phyloP scores from a whole-genome alignment of 37 sponge, comb jelly and placozoan genomes.

The Hormiphora californensis region DNA sequence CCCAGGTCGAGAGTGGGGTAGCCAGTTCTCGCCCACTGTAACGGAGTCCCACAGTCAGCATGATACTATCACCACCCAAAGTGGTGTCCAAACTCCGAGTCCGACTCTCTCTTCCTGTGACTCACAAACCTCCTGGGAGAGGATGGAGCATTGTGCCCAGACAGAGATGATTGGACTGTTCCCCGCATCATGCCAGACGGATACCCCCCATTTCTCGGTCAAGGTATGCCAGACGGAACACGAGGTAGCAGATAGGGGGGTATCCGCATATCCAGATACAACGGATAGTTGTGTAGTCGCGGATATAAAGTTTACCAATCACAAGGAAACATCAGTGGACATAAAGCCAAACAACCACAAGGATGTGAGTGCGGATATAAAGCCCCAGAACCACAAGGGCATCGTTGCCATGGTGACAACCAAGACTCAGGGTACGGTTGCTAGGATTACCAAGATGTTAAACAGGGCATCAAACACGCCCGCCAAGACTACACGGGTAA shows the following conservation, averaged over 20 bases:
- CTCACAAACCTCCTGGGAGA: slow-evolving; percentile 20
- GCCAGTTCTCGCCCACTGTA: not conserved
- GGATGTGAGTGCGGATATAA: not conserved
- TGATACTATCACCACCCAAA: not conserved
- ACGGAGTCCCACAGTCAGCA: not conserved
- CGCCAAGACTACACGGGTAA: not conserved
- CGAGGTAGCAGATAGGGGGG: not conserved
- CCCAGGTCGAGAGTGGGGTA: slow-evolving; percentile 1
- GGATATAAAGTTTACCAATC: not conserved
- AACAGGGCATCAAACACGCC: not conserved
- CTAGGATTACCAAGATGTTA: not conserved
- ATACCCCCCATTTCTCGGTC: not conserved
- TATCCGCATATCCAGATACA: not conserved
- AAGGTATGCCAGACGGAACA: not conserved
- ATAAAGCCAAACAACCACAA: slow-evolving; percentile 32
- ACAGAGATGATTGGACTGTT: slow-evolving; percentile 46
- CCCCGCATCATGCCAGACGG: slow-evolving; percentile 41
- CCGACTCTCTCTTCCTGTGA: not conserved
- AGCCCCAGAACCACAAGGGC: slow-evolving; percentile 17
- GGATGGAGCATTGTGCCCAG: not conserved
- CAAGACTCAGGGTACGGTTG: slow-evolving; percentile 7
- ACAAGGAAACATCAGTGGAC: slow-evolving; percentile 3
- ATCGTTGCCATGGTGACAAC: slow-evolving; percentile 10
- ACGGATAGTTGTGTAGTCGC: not conserved
- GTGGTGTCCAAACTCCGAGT: not conserved